These are phyloP conservation scores for Apantesis nais DNA, from an alignment of 2,888 invertebrate genomes.

Conservation along the genomic window DNA sequence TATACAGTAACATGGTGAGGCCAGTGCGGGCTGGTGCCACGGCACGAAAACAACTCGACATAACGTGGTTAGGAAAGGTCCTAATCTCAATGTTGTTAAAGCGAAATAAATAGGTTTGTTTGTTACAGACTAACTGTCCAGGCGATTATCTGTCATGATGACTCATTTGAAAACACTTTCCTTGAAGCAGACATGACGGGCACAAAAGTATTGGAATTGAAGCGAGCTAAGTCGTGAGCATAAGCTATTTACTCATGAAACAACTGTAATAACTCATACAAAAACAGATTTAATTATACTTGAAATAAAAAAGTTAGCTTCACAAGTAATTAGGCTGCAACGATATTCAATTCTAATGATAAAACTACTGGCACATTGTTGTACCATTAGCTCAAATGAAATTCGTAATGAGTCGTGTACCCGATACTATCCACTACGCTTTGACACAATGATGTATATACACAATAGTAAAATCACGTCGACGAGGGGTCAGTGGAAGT, in stretches of 20 bases:
- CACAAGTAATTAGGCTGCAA: not conserved
- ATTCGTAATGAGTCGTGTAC: not conserved
- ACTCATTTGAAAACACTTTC: not conserved
- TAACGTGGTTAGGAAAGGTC: not conserved
- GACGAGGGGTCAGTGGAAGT: slow-evolving; percentile 25
- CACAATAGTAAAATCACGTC: not conserved
- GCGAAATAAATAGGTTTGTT: not conserved
- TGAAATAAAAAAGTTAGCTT: not conserved
- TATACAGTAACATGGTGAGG: too few relatives aligned
- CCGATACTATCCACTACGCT: not conserved
- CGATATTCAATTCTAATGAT: not conserved
- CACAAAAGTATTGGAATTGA: not conserved
- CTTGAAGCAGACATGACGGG: not conserved
- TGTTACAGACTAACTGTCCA: not conserved
- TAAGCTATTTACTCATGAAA: too few relatives aligned
- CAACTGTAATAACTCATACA: too few relatives aligned
- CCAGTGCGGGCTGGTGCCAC: too few relatives aligned
- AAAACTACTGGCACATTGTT: not conserved
- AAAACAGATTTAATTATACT: too few relatives aligned
- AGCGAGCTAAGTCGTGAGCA: too few relatives aligned
- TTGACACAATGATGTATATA: too few relatives aligned
- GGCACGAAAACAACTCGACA: not conserved
- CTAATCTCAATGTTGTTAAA: not conserved
- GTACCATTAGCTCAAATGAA: not conserved
- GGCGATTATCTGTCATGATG: not conserved